phyloP scores from a whole-genome alignment of 1,140 invertebrate species.

The Musca domestica region DNA sequence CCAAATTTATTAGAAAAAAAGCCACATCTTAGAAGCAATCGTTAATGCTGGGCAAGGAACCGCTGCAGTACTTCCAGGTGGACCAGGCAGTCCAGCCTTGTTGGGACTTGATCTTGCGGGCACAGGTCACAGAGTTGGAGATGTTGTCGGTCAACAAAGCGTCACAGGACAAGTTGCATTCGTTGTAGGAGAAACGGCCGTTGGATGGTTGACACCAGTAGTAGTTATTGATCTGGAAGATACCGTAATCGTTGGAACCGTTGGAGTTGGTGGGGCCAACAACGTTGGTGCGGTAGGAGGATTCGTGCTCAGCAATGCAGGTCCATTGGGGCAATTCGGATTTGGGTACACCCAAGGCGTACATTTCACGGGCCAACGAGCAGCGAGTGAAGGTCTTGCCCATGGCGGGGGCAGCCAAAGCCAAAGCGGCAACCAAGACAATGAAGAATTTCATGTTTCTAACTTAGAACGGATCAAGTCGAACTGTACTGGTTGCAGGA shows the following conservation, averaged over 20 bases:
- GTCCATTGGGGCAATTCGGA: conserved; percentile 5
- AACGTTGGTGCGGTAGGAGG: background rate
- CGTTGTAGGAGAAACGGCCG: conserved; percentile 34
- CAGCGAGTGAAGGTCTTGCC: conserved; percentile 55
- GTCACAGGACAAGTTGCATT: conserved; percentile 32
- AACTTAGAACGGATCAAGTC: background rate
- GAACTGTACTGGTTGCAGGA: conserved; percentile 6
- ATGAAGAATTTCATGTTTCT: conserved; percentile 10
- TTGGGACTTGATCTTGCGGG: conserved; percentile 29
- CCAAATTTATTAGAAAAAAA: too few species aligned
- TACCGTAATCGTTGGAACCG: conserved; percentile 38
- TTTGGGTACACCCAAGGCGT: conserved; percentile 8
- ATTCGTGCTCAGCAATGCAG: conserved; percentile 20
- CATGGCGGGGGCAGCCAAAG: conserved; percentile 22
- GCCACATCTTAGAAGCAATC: conserved; percentile 31
- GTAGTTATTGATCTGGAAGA: conserved; percentile 42
- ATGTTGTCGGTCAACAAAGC: conserved; percentile 32
- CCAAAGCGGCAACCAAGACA: background rate
- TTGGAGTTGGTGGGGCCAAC: conserved; percentile 33
- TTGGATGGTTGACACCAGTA: conserved; percentile 39
- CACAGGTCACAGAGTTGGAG: conserved; percentile 31
- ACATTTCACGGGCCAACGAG: conserved; percentile 53
- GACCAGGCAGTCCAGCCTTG: conserved; percentile 42
- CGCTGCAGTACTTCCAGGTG: conserved; percentile 35
- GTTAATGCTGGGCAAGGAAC: conserved; percentile 34